Conservation (phyloP, 1,140 invertebrate species). For the Meloidogyne floridensis region DNA sequence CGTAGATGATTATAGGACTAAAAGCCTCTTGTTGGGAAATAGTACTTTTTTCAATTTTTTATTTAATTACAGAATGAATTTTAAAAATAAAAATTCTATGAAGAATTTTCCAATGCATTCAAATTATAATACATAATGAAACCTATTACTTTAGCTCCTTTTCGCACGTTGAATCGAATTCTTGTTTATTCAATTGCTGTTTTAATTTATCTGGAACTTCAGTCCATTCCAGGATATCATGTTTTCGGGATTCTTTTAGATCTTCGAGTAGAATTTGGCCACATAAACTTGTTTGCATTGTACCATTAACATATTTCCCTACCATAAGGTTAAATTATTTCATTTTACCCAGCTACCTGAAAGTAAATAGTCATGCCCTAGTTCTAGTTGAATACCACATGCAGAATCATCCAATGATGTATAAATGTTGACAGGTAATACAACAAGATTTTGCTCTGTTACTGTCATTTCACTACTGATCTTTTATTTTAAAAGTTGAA, state of each 20-base stretch:
- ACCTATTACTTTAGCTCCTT: not conserved
- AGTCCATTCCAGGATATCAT: conserved; percentile 34
- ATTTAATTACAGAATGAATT: too few species aligned
- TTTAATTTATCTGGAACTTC: conserved; percentile 32
- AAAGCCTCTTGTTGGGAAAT: not conserved
- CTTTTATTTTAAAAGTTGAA: not conserved
- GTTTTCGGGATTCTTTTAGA: conserved; percentile 27
- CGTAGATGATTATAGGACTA: not conserved
- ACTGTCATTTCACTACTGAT: conserved; percentile 26
- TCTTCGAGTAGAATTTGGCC: conserved; percentile 34
- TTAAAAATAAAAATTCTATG: too few species aligned
- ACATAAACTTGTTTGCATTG: conserved; percentile 31
- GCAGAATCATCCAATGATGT: conserved; percentile 22
- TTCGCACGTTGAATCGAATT: conserved; percentile 24
- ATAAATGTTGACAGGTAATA: conserved; percentile 28
- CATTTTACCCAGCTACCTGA: conserved; percentile 20
- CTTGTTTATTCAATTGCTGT: conserved; percentile 27
- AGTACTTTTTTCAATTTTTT: not conserved
- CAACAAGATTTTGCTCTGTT: conserved; percentile 20
- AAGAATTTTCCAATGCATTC: not conserved
- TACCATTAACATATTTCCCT: conserved; percentile 31
- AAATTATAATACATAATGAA: not conserved
- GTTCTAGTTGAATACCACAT: conserved; percentile 33
- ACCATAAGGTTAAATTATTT: not conserved
- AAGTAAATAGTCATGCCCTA: conserved; percentile 33